phyloP scores from a whole-genome alignment of 2,113 vertebrate genomes.

The Eulemur rufifrons region DNA sequence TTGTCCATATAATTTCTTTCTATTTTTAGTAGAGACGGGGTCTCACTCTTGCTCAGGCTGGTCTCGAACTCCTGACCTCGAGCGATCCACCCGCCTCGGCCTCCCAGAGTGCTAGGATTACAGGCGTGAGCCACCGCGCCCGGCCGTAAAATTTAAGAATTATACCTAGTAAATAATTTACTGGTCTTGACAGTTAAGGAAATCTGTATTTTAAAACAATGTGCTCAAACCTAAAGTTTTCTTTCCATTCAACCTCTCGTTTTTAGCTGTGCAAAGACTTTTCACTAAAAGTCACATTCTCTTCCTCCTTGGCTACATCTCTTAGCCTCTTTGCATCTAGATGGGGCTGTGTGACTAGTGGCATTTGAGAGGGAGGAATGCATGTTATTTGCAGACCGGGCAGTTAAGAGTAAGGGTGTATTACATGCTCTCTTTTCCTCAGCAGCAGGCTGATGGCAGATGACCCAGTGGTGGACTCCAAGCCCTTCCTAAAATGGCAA shows the following conservation, averaged over 20 bases:
- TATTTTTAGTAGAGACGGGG: too few relatives aligned
- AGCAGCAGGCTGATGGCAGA: neutral
- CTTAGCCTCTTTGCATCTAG: neutral
- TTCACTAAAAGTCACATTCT: neutral
- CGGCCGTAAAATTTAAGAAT: conserved; percentile 7
- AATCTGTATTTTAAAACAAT: neutral
- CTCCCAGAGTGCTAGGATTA: too few relatives aligned
- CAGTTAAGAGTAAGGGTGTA: neutral
- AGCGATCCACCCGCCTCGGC: too few relatives aligned
- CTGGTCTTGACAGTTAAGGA: neutral
- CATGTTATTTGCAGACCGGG: neutral
- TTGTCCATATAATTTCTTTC: too few relatives aligned
- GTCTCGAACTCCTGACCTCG: too few relatives aligned
- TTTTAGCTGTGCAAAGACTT: neutral
- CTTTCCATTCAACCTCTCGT: neutral
- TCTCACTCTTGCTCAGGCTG: too few relatives aligned
- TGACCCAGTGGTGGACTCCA: neutral
- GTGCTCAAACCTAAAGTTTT: neutral
- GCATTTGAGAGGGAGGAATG: neutral
- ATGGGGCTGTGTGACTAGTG: neutral
- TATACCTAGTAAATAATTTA: neutral
- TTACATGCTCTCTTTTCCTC: neutral
- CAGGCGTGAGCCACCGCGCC: too few relatives aligned
- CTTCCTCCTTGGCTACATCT: neutral
- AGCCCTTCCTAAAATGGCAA: neutral